Base-by-base conservation (phyloP, 1,140 invertebrate species). In the Xylocopa sonorina region DNA sequence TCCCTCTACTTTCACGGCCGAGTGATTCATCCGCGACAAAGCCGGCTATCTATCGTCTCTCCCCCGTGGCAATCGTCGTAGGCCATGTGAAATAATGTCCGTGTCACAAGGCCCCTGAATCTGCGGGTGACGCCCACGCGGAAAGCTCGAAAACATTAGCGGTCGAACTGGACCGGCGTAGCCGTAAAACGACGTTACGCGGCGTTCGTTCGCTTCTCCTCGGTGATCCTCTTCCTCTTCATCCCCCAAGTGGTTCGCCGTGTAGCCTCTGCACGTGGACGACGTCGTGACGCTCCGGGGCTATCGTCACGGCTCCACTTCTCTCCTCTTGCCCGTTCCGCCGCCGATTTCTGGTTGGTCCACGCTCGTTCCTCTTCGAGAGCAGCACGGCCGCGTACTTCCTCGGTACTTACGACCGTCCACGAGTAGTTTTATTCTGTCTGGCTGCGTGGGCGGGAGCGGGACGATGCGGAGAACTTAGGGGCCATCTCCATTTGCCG, bases 401-500 rank as follows among this genome's bases (percentile, higher is more conserved):
- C 88, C 89, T 89, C 84, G 82, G 89, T 91, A 91, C 89, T 91
- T 89, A 89, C 87, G 84, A 89, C 75, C 87, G 85, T 89, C 84
- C 87, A 85, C 87, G 83, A 87, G 88, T 90, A 91, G 90, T 91
- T 91, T 91, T 91, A 91, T 91, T 91, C 85, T 91, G 90, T 91
- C 90, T 91, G 89, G 89, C 75, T 60, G 89, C 89, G 90, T 91
- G 88, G 90, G 90, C 87, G 90, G 78, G 75, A 77, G 83, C 83
- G 77, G 81, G 88, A 68, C 82, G 74, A 82, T 67, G 71, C 76
- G 77, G 75, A 79, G 85, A 85, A 89, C 87, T 89, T 87, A 85
- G 82, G 81, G 84, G 51, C 88, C 88, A 87, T 84, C 83, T 82
- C 85, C 85, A 87, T 90, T 90, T 87, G 82, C 83, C 90, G 88